Percentiles rank a stretch among this genome's conserved stretches.
These are phyloP conservation scores for Austrofundulus limnaeus DNA, from an alignment of 2,113 vertebrate species.

Conservation along the genomic window DNA sequence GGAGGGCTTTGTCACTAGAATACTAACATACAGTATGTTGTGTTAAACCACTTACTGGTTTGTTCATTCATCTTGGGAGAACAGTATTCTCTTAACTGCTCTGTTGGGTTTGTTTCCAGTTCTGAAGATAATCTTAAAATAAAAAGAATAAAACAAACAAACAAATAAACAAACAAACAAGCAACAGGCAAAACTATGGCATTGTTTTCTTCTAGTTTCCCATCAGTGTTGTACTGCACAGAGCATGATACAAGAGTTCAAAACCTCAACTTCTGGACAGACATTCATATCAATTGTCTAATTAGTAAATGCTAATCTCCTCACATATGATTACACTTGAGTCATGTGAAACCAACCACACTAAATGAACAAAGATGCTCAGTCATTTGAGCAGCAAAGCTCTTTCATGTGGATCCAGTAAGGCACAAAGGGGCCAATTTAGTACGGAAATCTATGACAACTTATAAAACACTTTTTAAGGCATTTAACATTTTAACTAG, in stretches of 20 bases:
- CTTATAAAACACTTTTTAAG: background rate
- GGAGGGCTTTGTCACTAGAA: slow-evolving; percentile 8
- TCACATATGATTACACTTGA: slow-evolving; percentile 17
- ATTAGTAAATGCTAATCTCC: slow-evolving; percentile 36
- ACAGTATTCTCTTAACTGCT: background rate
- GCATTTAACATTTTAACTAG: background rate
- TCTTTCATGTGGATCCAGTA: background rate
- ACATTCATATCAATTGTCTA: slow-evolving; percentile 32
- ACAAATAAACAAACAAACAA: background rate
- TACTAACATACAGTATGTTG: slow-evolving; percentile 3
- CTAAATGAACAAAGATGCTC: slow-evolving; percentile 13
- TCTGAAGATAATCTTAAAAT: background rate
- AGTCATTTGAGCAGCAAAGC: background rate
- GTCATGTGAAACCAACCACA: slow-evolving; percentile 41
- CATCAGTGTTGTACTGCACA: background rate
- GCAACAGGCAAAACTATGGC: too few species aligned
- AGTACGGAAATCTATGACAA: background rate
- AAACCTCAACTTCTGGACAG: slow-evolving; percentile 31
- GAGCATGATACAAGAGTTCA: background rate
- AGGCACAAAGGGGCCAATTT: background rate
- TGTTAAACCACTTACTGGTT: background rate
- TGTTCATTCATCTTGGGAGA: background rate
- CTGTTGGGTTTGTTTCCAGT: background rate
- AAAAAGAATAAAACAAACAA: background rate
- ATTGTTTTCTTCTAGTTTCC: background rate